phyloP scores from a whole-genome alignment of 2,888 invertebrate genomes.

The Cyrtodaria siliqua region DNA sequence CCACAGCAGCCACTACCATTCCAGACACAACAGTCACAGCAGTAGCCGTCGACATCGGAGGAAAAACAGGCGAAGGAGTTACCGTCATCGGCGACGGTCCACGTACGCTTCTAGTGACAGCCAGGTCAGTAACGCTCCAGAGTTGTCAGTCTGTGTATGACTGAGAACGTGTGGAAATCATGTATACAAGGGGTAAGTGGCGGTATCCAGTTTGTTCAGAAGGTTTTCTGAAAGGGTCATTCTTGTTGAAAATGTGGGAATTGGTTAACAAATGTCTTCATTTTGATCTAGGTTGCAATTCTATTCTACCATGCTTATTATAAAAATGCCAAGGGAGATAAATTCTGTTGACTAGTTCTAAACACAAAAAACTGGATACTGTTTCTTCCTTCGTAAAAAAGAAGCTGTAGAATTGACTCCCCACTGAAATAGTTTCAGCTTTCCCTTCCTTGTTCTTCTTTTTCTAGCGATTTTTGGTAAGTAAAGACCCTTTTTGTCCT shows the following conservation, averaged over 20 bases:
- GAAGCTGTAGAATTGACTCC: no score
- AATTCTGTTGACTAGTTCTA: no score
- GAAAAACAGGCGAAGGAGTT: conserved; percentile 65
- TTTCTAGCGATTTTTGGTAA: conserved; percentile 5
- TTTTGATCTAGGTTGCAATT: no score
- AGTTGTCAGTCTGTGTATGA: no score
- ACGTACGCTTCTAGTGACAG: conserved; percentile 71
- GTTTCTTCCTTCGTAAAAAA: conserved; percentile 1
- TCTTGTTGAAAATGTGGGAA: no score
- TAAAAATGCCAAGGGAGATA: no score
- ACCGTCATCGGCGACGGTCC: conserved; percentile 65
- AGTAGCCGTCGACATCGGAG: conserved; percentile 65
- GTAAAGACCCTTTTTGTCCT: not conserved
- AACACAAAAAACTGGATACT: not conserved
- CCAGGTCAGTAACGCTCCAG: conserved; percentile 65
- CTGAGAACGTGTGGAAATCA: no score
- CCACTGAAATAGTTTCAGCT: not conserved
- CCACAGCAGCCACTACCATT: conserved; percentile 67
- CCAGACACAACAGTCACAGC: conserved; percentile 65
- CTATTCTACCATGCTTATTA: no score
- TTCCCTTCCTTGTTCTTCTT: not conserved
- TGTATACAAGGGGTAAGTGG: no score
- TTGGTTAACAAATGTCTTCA: no score
- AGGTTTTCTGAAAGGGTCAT: no score
- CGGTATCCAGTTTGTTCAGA: no score